Percentiles rank a stretch among this genome's conserved stretches.
These are phyloP conservation scores for Ichneumoninae sp. DNA, from an alignment of 2,888 invertebrate genomes.

Conservation along the genomic window DNA sequence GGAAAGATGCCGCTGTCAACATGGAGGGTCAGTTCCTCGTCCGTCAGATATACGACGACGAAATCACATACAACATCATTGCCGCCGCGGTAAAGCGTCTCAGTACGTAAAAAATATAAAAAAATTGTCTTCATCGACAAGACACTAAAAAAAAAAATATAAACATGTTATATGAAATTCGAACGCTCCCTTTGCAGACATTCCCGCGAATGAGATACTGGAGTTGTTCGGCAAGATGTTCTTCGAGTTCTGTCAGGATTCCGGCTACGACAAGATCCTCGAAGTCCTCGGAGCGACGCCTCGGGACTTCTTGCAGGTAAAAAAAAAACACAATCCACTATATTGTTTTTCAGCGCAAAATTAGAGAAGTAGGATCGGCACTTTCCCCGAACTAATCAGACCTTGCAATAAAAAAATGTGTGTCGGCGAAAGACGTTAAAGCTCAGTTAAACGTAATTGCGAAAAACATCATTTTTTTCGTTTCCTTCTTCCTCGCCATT, in stretches of 20 bases:
- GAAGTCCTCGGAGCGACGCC: slow-evolving; percentile 97
- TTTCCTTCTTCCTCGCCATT: neutral
- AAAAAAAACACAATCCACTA: slow-evolving; percentile 64
- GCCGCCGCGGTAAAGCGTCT: slow-evolving; percentile 96
- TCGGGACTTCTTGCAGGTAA: slow-evolving; percentile 96
- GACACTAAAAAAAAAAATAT: neutral
- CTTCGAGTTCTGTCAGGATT: slow-evolving; percentile 98
- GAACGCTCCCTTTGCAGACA: slow-evolving; percentile 87
- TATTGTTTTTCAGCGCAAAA: neutral
- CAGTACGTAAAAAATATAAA: slow-evolving; percentile 87
- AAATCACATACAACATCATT: slow-evolving; percentile 96
- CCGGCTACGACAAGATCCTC: slow-evolving; percentile 98
- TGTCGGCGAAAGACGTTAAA: neutral
- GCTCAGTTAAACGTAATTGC: neutral
- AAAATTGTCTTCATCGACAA: neutral
- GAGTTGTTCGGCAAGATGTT: slow-evolving; percentile 97
- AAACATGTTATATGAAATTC: neutral
- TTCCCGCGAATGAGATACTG: slow-evolving; percentile 94
- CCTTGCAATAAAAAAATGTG: neutral
- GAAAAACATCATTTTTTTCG: neutral
- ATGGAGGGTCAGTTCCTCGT: slow-evolving; percentile 99
- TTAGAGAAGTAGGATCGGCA: neutral
- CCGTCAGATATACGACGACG: slow-evolving; percentile 97
- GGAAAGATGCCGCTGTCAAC: slow-evolving; percentile 95
- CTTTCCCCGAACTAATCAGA: neutral